Evolutionary conservation across 2,888 invertebrate genomes (phyloP).

Genomic region (Harpalus rufipes): DNA sequence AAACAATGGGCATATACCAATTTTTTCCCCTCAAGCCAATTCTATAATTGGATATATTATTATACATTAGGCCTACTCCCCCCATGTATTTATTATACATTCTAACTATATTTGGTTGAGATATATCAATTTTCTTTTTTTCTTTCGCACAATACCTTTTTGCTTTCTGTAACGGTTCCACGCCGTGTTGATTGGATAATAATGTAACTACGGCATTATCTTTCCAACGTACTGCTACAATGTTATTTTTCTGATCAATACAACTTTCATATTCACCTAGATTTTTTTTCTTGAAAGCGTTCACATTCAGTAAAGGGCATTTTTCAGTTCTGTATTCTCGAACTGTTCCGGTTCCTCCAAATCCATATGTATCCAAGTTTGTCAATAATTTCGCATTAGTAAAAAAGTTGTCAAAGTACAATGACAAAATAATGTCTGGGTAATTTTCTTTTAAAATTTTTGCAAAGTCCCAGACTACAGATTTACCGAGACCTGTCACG

Average conservation of each 20-base stretch:
- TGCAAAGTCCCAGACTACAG: too few relatives aligned
- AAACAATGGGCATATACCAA: constrained; percentile 3
- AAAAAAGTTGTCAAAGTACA: too few relatives aligned
- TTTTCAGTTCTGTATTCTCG: constrained; percentile 51
- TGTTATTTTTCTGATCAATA: constrained; percentile 44
- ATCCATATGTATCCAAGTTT: too few relatives aligned
- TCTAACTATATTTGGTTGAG: constrained; percentile 34
- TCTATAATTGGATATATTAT: constrained; percentile 10
- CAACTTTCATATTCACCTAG: constrained; percentile 31
- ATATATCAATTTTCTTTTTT: too few relatives aligned
- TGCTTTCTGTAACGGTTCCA: constrained; percentile 34
- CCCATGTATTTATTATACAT: constrained; percentile 56
- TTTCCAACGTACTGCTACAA: constrained; percentile 58
- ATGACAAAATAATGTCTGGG: too few relatives aligned
- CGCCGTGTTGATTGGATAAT: constrained; percentile 60
- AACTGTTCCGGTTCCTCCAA: constrained; percentile 45
- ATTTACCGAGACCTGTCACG: too few relatives aligned
- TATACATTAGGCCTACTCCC: constrained; percentile 56
- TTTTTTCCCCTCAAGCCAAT: neutral
- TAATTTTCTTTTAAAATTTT: too few relatives aligned
- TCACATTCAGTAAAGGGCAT: neutral
- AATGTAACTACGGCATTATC: constrained; percentile 63
- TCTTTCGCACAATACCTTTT: constrained; percentile 51
- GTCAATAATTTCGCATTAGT: too few relatives aligned
- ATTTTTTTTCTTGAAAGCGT: neutral